Base-by-base conservation (phyloP, 2,797 vertebrate species). In the Sphaeramia orbicularis region DNA sequence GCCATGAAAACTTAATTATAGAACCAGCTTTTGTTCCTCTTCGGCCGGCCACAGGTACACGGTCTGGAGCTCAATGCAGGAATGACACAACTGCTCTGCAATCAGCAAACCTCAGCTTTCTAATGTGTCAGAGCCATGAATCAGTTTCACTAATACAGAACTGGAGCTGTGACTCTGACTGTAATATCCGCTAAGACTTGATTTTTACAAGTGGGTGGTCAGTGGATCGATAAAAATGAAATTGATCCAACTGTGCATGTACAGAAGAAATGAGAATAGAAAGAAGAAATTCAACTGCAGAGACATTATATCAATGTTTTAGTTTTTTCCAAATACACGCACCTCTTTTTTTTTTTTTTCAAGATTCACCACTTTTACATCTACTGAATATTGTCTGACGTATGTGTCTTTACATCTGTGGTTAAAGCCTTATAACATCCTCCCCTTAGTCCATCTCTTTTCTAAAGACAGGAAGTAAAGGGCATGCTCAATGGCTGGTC, bases 1-100 rank as follows among this genome's bases (percentile, higher is more conserved):
- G 74, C 81, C 72, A 49, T 19, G 41, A 76, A 59, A 93, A 90
- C 89, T 72, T 87, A 84, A 92, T 93, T 92, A 94, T 54, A 58
- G 74, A 70, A 43, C 9, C 75, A 41, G 70, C 76, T 61, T 61
- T 57, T 69, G 71, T 61, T 71, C 73, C 76, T 58, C 42, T 65
- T 36, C 1, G 44, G 21, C 41, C 12, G 21, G 49, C 78, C 61
- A 62, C 80, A 87, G 78, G 86, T 87, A 70, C 52, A 71, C 36
- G 3, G 52, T 81, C 77, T 76, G 66, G 51, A 56, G 57, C 71
- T 76, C 59, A 55, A 71, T 35, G 4, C 69, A 81, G 81, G 82
- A 81, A 89, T 75, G 85, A 91, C 60, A 49, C 41, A 35, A 45
- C 50, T 40, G 45, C 49, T 72, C 52, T 19, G 16, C 52, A 55